phyloP scores from a whole-genome alignment of 2,113 vertebrate species.

The Phylloscopus trochiloides region DNA sequence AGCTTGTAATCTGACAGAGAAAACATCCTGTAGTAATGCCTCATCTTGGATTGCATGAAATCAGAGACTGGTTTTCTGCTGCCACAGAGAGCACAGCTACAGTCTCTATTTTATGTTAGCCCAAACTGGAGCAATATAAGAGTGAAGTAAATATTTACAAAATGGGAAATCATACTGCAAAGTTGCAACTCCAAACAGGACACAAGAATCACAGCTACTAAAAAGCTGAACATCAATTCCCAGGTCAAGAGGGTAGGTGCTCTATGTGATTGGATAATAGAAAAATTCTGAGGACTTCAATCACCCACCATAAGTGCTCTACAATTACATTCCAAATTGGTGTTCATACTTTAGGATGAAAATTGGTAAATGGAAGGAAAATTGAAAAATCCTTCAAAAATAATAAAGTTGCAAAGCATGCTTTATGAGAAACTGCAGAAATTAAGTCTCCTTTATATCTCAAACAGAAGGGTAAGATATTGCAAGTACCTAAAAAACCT shows the following conservation, averaged over 20 bases:
- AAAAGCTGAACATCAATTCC: not conserved
- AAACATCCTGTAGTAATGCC: not conserved
- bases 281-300: not conserved
- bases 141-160: not conserved
- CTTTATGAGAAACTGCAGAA: not conserved
- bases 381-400: not conserved
- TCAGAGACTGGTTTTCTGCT: not conserved
- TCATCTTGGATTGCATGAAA: not conserved
- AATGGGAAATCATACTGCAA: rapidly evolving
- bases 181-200: not conserved
- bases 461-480: not conserved
- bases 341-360: not conserved
- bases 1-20: not conserved
- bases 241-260: not conserved
- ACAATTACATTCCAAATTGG: not conserved
- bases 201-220: not conserved
- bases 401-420: not conserved
- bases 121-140: not conserved
- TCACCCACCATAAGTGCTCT: not conserved
- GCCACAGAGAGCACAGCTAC: not conserved
- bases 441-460: not conserved
- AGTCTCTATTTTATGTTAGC: not conserved
- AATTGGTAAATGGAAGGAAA: not conserved
- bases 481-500: not conserved
- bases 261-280: not conserved